Percentiles rank a stretch among this genome's conserved stretches.
phyloP scores from a whole-genome alignment of 2,797 vertebrate genomes.

The Prionace glauca region DNA sequence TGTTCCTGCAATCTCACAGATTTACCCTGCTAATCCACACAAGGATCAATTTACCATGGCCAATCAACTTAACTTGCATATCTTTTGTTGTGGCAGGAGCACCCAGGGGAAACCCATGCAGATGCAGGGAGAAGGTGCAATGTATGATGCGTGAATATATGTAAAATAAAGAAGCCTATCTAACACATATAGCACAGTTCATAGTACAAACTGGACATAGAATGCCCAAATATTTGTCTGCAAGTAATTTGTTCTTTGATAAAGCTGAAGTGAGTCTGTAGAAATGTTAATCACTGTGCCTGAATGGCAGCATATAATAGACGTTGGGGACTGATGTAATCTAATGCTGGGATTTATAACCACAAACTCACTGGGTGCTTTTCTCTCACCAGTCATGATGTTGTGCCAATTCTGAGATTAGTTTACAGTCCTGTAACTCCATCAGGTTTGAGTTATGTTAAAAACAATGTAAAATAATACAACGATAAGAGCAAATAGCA shows the following conservation, averaged over 20 bases:
- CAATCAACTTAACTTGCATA: too few relatives aligned
- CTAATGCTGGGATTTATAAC: not conserved
- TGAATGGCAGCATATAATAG: not conserved
- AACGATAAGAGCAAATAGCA: constrained; percentile 20
- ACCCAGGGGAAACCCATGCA: too few relatives aligned
- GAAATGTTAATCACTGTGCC: not conserved
- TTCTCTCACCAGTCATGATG: not conserved
- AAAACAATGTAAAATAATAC: not conserved
- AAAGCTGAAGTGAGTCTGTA: not conserved
- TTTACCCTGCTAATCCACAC: too few relatives aligned
- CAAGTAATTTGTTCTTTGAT: not conserved
- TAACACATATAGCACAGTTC: not conserved
- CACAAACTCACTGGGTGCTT: not conserved
- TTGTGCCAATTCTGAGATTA: not conserved
- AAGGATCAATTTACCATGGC: too few relatives aligned
- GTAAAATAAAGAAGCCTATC: not conserved
- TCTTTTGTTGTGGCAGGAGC: too few relatives aligned
- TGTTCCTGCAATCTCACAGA: too few relatives aligned
- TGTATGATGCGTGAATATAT: not conserved
- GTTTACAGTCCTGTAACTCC: constrained; percentile 9
- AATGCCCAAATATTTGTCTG: not conserved
- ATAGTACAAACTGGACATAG: not conserved
- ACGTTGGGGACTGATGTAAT: not conserved
- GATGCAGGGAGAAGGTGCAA: too few relatives aligned
- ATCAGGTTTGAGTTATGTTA: not conserved